Percentiles rank a stretch among this genome's conserved stretches.
Evolutionary conservation across 2,113 vertebrate genomes (phyloP).

Genomic region (Myrmophylax atrothorax): DNA sequence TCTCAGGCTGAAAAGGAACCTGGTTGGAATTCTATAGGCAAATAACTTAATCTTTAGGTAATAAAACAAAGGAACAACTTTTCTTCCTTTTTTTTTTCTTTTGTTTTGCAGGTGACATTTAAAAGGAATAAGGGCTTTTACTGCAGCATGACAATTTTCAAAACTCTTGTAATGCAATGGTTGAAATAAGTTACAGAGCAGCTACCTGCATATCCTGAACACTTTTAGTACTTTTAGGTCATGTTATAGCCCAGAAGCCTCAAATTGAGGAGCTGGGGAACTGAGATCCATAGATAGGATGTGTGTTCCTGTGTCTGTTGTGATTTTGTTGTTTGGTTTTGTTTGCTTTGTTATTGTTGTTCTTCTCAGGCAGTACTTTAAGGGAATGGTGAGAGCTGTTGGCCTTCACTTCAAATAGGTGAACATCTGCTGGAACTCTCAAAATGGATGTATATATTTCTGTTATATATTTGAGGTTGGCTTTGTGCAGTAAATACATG

Average conservation of each 20-base stretch:
- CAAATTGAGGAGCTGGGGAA: neutral
- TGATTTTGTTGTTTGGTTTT: neutral
- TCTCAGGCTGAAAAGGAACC: neutral
- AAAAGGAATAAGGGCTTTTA: neutral
- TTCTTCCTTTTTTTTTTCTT: neutral
- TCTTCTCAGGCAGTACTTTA: neutral
- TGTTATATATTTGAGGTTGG: neutral
- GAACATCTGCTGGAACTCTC: conserved; percentile 36
- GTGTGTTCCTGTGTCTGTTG: neutral
- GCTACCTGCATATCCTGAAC: neutral
- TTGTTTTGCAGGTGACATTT: neutral
- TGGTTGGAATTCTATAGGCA: neutral
- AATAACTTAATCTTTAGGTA: neutral
- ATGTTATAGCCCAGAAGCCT: neutral
- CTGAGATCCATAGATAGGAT: neutral
- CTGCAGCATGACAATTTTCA: neutral
- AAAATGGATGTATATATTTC: conserved; percentile 17
- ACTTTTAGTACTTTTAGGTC: neutral
- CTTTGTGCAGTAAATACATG: conserved; percentile 30
- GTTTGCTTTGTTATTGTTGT: neutral
- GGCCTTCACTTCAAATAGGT: conserved; percentile 13
- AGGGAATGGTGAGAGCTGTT: neutral
- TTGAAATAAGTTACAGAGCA: neutral
- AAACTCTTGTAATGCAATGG: neutral
- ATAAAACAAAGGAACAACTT: neutral